Evolutionary conservation across 2,113 vertebrate genomes (phyloP).

Genomic region (Chaetura pelagica): DNA sequence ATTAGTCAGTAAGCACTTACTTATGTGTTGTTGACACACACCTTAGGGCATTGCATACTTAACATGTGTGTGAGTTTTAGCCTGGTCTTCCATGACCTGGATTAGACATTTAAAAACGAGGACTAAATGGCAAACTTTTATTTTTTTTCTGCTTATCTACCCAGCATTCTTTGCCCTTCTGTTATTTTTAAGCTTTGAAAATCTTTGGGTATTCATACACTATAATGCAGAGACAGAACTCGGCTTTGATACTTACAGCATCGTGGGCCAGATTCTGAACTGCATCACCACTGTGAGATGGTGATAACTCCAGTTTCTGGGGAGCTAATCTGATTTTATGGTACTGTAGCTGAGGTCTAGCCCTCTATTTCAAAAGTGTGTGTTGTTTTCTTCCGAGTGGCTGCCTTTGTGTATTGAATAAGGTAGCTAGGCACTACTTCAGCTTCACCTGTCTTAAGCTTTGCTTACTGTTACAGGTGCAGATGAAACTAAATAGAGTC

Average conservation of each 20-base stretch:
- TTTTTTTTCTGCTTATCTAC: slow-evolving; percentile 21
- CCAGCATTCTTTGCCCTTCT: neutral
- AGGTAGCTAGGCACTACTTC: neutral
- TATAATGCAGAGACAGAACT: neutral
- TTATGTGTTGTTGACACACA: slow-evolving; percentile 61
- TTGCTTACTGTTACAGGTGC: neutral
- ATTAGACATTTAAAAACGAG: slow-evolving; percentile 24
- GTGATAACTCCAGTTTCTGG: neutral
- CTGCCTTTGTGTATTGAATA: neutral
- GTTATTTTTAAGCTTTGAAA: slow-evolving; percentile 23
- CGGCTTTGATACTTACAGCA: neutral
- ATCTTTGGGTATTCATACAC: neutral
- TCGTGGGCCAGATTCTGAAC: neutral
- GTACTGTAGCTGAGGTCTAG: slow-evolving; percentile 3
- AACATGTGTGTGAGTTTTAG: neutral
- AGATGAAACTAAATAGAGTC: neutral
- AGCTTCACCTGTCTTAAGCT: neutral
- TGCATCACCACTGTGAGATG: neutral
- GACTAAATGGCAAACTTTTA: neutral
- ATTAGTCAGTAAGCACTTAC: slow-evolving; percentile 70
- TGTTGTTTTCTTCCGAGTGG: neutral
- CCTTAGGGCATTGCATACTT: slow-evolving; percentile 63
- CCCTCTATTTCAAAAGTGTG: neutral
- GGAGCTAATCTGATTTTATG: slow-evolving; percentile 33
- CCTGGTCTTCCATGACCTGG: slow-evolving; percentile 1